Conservation (phyloP, 1,140 invertebrate species). For the Drosophila azteca region DNA sequence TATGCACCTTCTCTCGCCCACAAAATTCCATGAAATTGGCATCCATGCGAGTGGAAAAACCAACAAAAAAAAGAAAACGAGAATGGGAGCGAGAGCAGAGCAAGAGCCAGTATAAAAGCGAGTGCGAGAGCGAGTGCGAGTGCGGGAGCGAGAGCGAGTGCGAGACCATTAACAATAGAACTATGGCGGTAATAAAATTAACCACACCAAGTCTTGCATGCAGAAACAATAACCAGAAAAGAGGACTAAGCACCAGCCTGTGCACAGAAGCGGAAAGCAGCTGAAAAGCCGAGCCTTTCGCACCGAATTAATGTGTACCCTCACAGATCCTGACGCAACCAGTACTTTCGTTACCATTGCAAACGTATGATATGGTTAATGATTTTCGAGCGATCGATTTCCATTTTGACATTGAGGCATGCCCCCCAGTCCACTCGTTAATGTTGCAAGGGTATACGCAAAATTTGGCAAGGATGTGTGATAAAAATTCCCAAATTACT, state of each 20-base stretch:
- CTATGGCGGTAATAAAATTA: slow-evolving; percentile 46
- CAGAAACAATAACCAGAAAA: slow-evolving; percentile 2
- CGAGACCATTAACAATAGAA: slow-evolving; percentile 15
- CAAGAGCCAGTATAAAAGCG: too few relatives aligned
- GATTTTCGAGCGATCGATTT: too few relatives aligned
- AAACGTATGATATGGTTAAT: too few relatives aligned
- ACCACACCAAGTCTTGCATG: slow-evolving; percentile 22
- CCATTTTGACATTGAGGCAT: too few relatives aligned
- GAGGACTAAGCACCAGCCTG: neutral
- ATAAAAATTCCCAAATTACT: slow-evolving; percentile 22
- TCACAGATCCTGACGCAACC: too few relatives aligned
- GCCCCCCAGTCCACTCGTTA: neutral
- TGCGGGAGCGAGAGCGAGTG: neutral
- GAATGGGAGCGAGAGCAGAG: too few relatives aligned
- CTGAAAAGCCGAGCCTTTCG: too few relatives aligned
- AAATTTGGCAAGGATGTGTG: slow-evolving; percentile 7
- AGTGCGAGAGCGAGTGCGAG: neutral
- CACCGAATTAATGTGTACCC: too few relatives aligned
- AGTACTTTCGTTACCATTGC: too few relatives aligned
- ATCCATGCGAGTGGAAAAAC: neutral
- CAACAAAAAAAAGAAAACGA: neutral
- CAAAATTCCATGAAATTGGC: too few relatives aligned
- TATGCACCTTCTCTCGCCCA: too few relatives aligned
- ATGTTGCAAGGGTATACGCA: neutral
- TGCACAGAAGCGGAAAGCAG: too few relatives aligned